Evolutionary conservation across 2,888 invertebrate species (phyloP), one percentile per base, ranked within the genome.

Genomic region (Venustoraphidia nigricollis): DNA sequence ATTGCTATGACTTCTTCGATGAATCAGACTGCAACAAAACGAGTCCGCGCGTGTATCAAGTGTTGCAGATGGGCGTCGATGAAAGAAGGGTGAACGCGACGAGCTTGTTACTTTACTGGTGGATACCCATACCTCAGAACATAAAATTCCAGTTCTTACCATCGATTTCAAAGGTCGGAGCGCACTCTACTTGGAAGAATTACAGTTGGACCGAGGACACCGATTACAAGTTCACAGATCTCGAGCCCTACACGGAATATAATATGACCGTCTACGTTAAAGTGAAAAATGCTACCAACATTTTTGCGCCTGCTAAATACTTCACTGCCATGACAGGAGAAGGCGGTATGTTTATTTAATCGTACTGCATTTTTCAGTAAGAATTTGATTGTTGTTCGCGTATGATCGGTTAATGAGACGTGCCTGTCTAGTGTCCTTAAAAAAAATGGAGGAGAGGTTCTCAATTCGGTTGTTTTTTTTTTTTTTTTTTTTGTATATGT

Each of bases 181-280:
- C 59, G 4, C 62, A 64, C 3, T 70, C 72, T 3, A 70, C 71
- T 44, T 85, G 85, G 77, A 64, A 57, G 2, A 79, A 77, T 58
- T 67, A 69, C 35, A 66, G 67, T 1, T 88, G 86, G 86, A 78
- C 73, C 4, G 70, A 73, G 34, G 73, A 75, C 5, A 73, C 71
- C 34, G 71, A 68, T 48, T 74, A 68, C 60, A 73, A 72, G 41
- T 87, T 89, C 57, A 71, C 67, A 0, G 63, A 74, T 46, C 66
- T 90, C 43, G 69, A 75, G 51, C 79, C 89, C 0, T 83, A 69
- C 57, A 86, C 86, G 0, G 68, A 71, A n/a, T 90, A 90, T 60
- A 86, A 86, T 55, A 72, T 88, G 51, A 88, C 87, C 0, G 81
- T 89, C 45, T 87, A 80, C 62, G 82, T 85, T 0, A 69, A 75